These are phyloP conservation scores for Sinocyclocheilus grahami DNA, from an alignment of 2,113 vertebrate species.

Conservation along the genomic window DNA sequence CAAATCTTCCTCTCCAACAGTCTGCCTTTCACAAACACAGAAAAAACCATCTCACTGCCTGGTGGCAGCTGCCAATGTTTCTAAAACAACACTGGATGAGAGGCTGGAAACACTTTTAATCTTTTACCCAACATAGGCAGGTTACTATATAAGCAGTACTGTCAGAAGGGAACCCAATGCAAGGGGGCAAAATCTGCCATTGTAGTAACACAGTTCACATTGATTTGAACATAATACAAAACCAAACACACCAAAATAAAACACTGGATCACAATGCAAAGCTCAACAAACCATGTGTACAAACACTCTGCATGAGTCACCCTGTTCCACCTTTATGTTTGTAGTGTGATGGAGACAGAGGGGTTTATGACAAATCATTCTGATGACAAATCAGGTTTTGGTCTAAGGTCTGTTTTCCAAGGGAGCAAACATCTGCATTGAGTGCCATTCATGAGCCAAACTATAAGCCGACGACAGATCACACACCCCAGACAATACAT, in stretches of 20 bases:
- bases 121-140: conserved; percentile 44
- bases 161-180: conserved; percentile 19
- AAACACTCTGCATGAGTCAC: conserved; percentile 41
- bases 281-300: conserved; percentile 26
- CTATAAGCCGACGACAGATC: conserved; percentile 34
- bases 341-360: not conserved
- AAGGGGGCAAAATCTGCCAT: not conserved
- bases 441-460: not conserved
- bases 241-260: conserved; percentile 11
- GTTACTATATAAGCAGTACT: conserved; percentile 43
- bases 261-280: conserved; percentile 15
- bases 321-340: conserved; percentile 18
- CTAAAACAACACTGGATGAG: conserved; percentile 47
- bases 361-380: conserved; percentile 19
- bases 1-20: conserved; percentile 2
- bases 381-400: conserved; percentile 31
- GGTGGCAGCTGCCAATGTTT: conserved; percentile 43
- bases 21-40: conserved; percentile 26
- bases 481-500: conserved; percentile 29
- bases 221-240: conserved; percentile 11
- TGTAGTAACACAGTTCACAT: conserved; percentile 2
- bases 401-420: conserved; percentile 6
- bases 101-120: conserved; percentile 45
- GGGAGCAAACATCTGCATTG: conserved; percentile 4
- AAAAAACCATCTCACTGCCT: conserved; percentile 26